phyloP scores from a whole-genome alignment of 2,888 invertebrate species.

The Dynastes tityus region DNA sequence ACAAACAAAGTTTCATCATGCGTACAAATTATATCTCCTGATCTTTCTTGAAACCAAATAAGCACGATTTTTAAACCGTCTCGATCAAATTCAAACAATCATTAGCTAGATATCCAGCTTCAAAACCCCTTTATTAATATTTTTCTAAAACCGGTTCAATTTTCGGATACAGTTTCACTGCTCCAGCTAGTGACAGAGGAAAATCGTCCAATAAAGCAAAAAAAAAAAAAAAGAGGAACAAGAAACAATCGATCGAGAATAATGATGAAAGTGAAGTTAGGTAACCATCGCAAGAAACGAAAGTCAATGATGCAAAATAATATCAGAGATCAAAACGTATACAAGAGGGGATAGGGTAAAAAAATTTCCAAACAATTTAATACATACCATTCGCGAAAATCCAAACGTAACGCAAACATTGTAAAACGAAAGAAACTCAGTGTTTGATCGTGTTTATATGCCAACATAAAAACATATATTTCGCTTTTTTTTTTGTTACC shows the following conservation, averaged over 20 bases:
- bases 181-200: slow-evolving; percentile 63
- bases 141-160: slow-evolving; percentile 68
- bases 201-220: slow-evolving; percentile 24
- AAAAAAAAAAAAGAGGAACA: slow-evolving; percentile 31
- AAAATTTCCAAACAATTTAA: slow-evolving; percentile 55
- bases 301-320: background rate
- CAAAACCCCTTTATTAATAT: slow-evolving; percentile 61
- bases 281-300: background rate
- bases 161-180: slow-evolving; percentile 68
- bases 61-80: background rate
- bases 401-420: slow-evolving; percentile 71
- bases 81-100: too few species aligned
- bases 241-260: slow-evolving; percentile 15
- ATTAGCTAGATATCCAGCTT: too few species aligned
- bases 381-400: slow-evolving; percentile 71
- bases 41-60: background rate
- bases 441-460: slow-evolving; percentile 67
- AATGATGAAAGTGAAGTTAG: too few species aligned
- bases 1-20: too few species aligned
- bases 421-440: slow-evolving; percentile 71
- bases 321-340: slow-evolving; percentile 11
- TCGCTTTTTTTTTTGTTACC: background rate
- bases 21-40: too few species aligned
- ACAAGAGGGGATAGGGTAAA: background rate
- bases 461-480: slow-evolving; percentile 50